These are phyloP conservation scores for Vireo altiloquus DNA, from an alignment of 2,113 vertebrate genomes.

Conservation along the genomic window DNA sequence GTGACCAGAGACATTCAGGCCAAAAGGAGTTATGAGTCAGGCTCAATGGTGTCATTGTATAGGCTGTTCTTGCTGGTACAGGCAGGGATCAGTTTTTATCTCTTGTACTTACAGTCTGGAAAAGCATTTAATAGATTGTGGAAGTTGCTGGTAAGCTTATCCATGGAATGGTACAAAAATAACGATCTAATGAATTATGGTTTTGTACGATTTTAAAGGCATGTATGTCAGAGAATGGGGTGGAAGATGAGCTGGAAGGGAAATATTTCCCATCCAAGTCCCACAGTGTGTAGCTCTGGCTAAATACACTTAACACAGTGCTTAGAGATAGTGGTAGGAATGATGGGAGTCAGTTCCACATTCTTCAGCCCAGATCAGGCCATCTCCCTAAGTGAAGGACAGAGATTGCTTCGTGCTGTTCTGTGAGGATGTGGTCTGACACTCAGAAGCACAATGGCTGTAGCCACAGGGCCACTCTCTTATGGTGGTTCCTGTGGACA, in stretches of 20 bases:
- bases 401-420: neutral
- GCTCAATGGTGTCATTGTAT: neutral
- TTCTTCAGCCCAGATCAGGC: neutral
- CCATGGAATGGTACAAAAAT: neutral
- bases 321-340: neutral
- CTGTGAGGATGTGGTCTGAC: fast-evolving
- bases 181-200: neutral
- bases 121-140: neutral
- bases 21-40: neutral
- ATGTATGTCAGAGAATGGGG: neutral
- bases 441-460: neutral
- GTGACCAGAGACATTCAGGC: fast-evolving
- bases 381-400: neutral
- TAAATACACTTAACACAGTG: neutral
- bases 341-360: neutral
- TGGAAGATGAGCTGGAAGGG: neutral
- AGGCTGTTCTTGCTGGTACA: neutral
- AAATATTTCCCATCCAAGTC: neutral
- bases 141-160: neutral
- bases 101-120: neutral
- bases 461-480: neutral
- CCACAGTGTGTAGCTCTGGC: neutral
- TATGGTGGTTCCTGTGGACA: neutral
- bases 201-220: neutral
- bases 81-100: neutral